Percentiles rank a stretch among this genome's conserved stretches.
These are phyloP conservation scores for Pomatorhinus ruficollis DNA, from an alignment of 2,113 vertebrate species.

Conservation along the genomic window DNA sequence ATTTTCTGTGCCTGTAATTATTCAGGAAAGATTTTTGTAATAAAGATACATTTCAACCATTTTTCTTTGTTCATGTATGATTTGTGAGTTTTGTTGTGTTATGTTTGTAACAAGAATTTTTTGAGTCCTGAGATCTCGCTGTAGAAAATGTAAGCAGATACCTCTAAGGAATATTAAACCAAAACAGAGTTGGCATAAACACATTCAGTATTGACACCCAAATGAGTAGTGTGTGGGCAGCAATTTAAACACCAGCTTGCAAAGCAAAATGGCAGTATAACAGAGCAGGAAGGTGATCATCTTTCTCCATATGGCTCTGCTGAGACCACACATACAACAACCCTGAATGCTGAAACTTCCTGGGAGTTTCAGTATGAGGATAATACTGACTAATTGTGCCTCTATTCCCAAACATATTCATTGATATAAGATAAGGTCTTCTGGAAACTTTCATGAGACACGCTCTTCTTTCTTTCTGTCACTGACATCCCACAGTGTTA, in stretches of 20 bases:
- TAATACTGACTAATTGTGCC: neutral
- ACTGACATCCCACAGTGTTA: neutral
- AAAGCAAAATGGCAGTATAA: constrained; percentile 53
- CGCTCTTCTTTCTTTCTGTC: neutral
- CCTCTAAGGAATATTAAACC: constrained; percentile 33
- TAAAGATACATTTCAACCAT: neutral
- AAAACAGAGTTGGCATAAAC: constrained; percentile 46
- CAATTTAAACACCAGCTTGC: constrained; percentile 63
- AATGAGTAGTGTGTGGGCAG: constrained; percentile 48
- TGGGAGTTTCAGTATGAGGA: neutral
- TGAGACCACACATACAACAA: neutral
- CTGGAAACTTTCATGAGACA: neutral
- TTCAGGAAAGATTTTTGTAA: neutral
- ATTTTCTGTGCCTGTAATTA: neutral
- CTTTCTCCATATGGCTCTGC: constrained; percentile 50
- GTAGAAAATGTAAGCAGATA: constrained; percentile 2
- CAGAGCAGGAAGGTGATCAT: constrained; percentile 54
- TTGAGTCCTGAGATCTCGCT: neutral
- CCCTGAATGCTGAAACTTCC: neutral
- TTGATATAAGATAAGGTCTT: neutral
- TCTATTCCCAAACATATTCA: neutral
- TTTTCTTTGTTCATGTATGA: neutral
- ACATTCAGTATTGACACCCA: constrained; percentile 39
- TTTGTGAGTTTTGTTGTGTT: neutral
- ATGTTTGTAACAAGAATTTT: neutral